These are phyloP conservation scores for Enteromius viviparus DNA, from an alignment of 2,797 vertebrate species.

Conservation along the genomic window DNA sequence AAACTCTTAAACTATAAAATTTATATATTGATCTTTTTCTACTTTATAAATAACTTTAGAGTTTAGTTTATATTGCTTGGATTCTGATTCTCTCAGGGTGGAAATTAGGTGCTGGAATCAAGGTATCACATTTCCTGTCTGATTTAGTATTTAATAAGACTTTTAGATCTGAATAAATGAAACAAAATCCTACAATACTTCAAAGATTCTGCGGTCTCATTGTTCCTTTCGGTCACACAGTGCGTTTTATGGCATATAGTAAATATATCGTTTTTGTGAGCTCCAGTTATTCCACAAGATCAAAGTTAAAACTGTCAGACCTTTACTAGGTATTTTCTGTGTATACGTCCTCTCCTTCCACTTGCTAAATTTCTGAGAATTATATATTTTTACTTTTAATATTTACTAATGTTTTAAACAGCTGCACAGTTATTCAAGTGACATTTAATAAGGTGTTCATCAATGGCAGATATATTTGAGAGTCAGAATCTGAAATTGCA, in stretches of 20 bases:
- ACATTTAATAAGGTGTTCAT: not conserved
- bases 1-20: not conserved
- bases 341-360: not conserved
- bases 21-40: not conserved
- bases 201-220: not conserved
- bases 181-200: constrained; percentile 18
- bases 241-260: constrained; percentile 2
- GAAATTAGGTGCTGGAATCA: constrained; percentile 10
- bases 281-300: constrained; percentile 32
- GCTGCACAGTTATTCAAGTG: not conserved
- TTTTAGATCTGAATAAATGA: not conserved
- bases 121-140: not conserved
- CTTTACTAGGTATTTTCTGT: not conserved
- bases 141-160: constrained; percentile 29
- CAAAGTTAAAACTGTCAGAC: not conserved
- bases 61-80: not conserved
- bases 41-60: not conserved
- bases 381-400: not conserved
- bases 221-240: constrained; percentile 16
- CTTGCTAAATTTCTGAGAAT: not conserved
- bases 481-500: not conserved
- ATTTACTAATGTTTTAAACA: not conserved
- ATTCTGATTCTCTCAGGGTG: not conserved
- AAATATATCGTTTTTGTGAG: not conserved
- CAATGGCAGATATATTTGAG: not conserved